Conservation (phyloP, 2,113 vertebrate genomes). For the human region GRCh38 chr11:120808501-120809000, state of each 20-base stretch:
- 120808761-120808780: rapidly evolving
- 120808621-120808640: neutral
- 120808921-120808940: neutral
- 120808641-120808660: rapidly evolving
- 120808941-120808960: neutral
- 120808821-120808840: rapidly evolving
- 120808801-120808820: rapidly evolving
- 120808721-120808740: neutral
- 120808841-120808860: neutral
- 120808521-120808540: neutral
- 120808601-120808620: rapidly evolving
- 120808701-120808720: rapidly evolving
- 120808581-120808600: rapidly evolving
- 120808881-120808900: neutral
- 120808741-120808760: rapidly evolving
- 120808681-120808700: neutral
- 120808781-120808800: neutral
- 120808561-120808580: rapidly evolving
- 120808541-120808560: neutral
- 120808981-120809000: neutral
- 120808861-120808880: neutral
- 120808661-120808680: rapidly evolving
- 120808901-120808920: rapidly evolving
- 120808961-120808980: neutral
- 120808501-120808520: rapidly evolving